Conservation (phyloP, 1,140 invertebrate species). For the Meloidogyne exigua region DNA sequence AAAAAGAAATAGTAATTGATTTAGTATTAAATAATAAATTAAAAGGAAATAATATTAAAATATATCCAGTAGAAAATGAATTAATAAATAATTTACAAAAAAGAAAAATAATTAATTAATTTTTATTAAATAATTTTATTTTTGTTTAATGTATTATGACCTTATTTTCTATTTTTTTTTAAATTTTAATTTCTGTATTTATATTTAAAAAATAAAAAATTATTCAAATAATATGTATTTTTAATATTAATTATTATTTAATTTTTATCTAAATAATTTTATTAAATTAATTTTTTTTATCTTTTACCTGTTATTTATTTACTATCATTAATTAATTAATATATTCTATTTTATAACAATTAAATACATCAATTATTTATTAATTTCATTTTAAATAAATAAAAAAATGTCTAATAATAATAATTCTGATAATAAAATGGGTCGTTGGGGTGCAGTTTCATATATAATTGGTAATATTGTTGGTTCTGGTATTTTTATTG, state of each 20-base stretch:
- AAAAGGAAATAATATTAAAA: not conserved
- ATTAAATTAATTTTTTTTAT: not conserved
- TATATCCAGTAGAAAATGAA: not conserved
- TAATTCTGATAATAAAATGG: conserved; percentile 57
- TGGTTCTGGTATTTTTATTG: conserved; percentile 89
- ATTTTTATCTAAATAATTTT: too few relatives aligned
- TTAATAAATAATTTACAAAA: not conserved
- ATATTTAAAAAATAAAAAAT: too few relatives aligned
- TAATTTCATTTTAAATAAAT: conserved; percentile 6
- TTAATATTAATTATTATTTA: too few relatives aligned
- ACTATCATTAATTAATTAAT: not conserved
- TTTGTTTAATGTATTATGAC: too few relatives aligned
- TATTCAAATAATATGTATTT: too few relatives aligned
- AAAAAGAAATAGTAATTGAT: too few relatives aligned
- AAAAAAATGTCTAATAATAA: conserved; percentile 10
- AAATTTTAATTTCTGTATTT: too few relatives aligned
- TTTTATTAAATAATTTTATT: too few relatives aligned
- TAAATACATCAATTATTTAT: too few relatives aligned
- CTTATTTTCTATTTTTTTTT: too few relatives aligned
- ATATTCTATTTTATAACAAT: too few relatives aligned
- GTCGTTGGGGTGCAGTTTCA: conserved; percentile 50
- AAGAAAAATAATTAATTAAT: not conserved
- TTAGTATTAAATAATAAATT: not conserved
- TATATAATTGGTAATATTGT: conserved; percentile 87
- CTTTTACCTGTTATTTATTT: not conserved